phyloP scores from a whole-genome alignment of 2,113 vertebrate genomes.

The Tachycineta bicolor region DNA sequence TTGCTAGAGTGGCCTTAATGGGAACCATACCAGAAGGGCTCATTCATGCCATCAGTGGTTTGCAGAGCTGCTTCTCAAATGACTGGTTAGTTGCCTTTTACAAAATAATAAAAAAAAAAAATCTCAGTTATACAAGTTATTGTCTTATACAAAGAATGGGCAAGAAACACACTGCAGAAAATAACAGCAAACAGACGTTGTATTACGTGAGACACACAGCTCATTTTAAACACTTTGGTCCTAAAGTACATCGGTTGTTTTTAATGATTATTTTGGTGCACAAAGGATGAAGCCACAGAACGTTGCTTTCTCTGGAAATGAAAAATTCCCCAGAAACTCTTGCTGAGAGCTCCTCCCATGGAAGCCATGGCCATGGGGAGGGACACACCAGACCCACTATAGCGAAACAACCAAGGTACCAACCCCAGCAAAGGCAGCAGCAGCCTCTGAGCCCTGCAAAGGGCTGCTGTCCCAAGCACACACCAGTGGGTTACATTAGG shows the following conservation, averaged over 20 bases:
- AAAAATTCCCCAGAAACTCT: not conserved
- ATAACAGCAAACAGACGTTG: constrained; percentile 23
- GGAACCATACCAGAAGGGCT: constrained; percentile 16
- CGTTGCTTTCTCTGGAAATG: not conserved
- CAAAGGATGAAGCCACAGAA: not conserved
- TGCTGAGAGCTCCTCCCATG: rapidly evolving
- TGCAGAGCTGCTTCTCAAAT: constrained; percentile 28
- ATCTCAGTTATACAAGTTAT: constrained; percentile 37
- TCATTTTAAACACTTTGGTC: not conserved
- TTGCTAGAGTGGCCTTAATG: not conserved
- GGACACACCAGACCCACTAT: rapidly evolving
- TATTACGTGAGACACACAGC: not conserved
- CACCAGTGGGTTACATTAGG: not conserved
- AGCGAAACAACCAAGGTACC: not conserved
- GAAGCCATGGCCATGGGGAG: not conserved
- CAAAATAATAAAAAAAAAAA: not conserved
- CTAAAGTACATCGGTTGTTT: not conserved
- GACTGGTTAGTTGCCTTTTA: not conserved
- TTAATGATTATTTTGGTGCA: not conserved
- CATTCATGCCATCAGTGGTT: not conserved
- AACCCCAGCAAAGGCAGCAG: not conserved
- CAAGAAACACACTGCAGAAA: not conserved
- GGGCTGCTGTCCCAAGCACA: not conserved
- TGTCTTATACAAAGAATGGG: constrained; percentile 40
- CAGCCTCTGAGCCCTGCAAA: constrained; percentile 4